A percentile compares a stretch with the other conserved stretches of the same genome.
phyloP scores from a whole-genome alignment of 2,888 invertebrate genomes.

The Apoderus coryli region DNA sequence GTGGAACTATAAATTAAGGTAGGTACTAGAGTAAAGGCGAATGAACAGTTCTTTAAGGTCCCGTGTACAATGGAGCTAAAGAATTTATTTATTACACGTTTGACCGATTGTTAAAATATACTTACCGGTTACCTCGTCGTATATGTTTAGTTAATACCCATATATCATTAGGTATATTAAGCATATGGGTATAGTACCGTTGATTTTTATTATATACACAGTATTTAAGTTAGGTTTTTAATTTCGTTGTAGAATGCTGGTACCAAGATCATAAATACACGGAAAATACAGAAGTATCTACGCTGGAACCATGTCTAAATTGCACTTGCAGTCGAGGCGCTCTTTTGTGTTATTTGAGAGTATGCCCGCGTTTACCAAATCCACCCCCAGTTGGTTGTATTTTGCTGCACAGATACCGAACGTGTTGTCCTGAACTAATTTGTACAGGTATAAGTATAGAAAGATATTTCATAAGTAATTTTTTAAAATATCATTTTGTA shows the following conservation, averaged over 20 bases:
- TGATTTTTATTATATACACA: too few species aligned
- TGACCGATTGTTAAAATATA: too few species aligned
- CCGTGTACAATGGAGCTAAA: too few species aligned
- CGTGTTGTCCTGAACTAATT: conserved; percentile 65
- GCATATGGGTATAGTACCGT: too few species aligned
- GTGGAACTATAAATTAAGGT: too few species aligned
- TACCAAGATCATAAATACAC: conserved; percentile 56
- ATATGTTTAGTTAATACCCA: too few species aligned
- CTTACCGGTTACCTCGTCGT: too few species aligned
- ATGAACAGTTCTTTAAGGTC: too few species aligned
- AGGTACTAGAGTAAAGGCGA: too few species aligned
- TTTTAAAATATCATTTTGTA: neutral
- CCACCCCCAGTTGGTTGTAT: conserved; percentile 63
- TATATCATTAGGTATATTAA: too few species aligned
- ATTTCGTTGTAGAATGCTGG: conserved; percentile 53
- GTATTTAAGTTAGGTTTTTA: too few species aligned
- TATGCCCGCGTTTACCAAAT: conserved; percentile 61
- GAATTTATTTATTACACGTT: too few species aligned
- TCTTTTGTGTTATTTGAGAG: conserved; percentile 59
- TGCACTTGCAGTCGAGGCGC: conserved; percentile 61
- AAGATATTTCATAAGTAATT: neutral
- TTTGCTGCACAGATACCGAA: conserved; percentile 47
- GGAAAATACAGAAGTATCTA: conserved; percentile 49
- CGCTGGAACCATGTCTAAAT: conserved; percentile 61
- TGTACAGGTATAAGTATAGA: conserved; percentile 43